Percentiles rank a stretch among this genome's conserved stretches.
Conservation (phyloP, 2,888 invertebrate genomes). For the Acrocera orbiculus region DNA sequence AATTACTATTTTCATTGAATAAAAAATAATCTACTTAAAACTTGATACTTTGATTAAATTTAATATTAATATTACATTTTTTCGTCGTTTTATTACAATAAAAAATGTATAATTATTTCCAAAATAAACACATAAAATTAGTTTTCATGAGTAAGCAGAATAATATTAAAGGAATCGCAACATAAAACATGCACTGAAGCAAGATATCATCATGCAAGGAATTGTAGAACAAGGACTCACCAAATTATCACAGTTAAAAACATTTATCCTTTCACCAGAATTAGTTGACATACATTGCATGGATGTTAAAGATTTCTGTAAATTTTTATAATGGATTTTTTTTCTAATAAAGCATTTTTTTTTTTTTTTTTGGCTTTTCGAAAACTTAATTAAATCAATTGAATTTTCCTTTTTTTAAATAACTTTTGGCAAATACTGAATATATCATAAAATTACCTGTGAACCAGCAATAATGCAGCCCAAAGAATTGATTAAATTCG, state of each 20-base stretch:
- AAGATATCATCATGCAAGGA: too few species aligned
- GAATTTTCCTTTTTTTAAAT: background rate
- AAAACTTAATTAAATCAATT: background rate
- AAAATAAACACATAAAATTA: too few species aligned
- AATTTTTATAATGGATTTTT: slow-evolving; percentile 10
- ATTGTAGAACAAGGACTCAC: background rate
- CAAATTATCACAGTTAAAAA: slow-evolving; percentile 25
- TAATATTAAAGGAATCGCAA: too few species aligned
- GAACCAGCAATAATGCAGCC: slow-evolving; percentile 41
- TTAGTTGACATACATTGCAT: slow-evolving; percentile 25
- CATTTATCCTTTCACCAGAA: slow-evolving; percentile 28
- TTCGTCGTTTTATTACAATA: too few species aligned
- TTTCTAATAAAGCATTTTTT: slow-evolving; percentile 7
- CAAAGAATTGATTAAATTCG: slow-evolving; percentile 35
- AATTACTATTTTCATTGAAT: too few species aligned
- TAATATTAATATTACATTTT: too few species aligned
- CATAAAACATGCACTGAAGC: too few species aligned
- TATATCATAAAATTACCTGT: slow-evolving; percentile 30
- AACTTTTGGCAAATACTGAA: background rate
- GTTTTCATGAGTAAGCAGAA: too few species aligned
- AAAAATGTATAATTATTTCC: too few species aligned
- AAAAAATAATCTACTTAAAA: too few species aligned
- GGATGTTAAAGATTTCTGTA: slow-evolving; percentile 29
- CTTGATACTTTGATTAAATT: too few species aligned
- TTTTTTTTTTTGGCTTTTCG: slow-evolving; percentile 13